These are phyloP conservation scores for Megamerina dolium DNA, from an alignment of 2,888 invertebrate species.

Conservation along the genomic window DNA sequence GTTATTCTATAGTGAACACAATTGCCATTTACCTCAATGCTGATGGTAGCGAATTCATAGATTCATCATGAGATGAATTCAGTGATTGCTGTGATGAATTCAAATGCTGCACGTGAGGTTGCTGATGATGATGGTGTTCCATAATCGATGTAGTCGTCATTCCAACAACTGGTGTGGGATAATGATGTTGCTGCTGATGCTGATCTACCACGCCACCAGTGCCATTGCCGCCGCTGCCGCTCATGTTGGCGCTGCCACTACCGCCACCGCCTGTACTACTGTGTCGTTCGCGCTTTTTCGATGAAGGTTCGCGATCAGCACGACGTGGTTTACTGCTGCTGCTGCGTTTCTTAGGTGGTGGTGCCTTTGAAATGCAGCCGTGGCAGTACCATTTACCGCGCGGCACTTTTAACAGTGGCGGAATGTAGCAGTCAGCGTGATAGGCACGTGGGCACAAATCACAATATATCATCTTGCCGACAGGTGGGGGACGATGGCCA, in stretches of 20 bases:
- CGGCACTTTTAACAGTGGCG: constrained; percentile 75
- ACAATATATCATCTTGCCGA: constrained; percentile 70
- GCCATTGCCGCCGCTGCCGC: neutral
- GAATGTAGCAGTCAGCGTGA: constrained; percentile 90
- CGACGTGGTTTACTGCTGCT: constrained; percentile 55
- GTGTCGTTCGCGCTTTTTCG: constrained; percentile 49
- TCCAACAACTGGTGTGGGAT: too few relatives aligned
- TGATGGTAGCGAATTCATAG: constrained; percentile 44
- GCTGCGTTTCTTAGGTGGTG: constrained; percentile 63
- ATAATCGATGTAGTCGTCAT: constrained; percentile 16
- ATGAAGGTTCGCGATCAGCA: constrained; percentile 36
- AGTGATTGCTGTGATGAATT: constrained; percentile 41
- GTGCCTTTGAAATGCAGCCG: constrained; percentile 79
- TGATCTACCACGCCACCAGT: constrained; percentile 17
- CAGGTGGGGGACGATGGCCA: constrained; percentile 55
- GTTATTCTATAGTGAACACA: too few relatives aligned
- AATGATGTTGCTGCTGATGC: constrained; percentile 19
- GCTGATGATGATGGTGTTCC: constrained; percentile 35
- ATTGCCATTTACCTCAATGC: constrained; percentile 46
- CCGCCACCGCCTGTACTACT: constrained; percentile 23
- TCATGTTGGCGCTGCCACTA: constrained; percentile 16
- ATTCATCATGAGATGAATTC: constrained; percentile 48
- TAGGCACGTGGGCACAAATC: constrained; percentile 87
- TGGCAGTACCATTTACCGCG: constrained; percentile 86
- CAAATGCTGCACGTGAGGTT: too few relatives aligned